Evolutionary conservation across 2,797 vertebrate genomes (phyloP), one percentile per base, ranked within the genome.

Genomic region (Hypotaenidia okinawae): DNA sequence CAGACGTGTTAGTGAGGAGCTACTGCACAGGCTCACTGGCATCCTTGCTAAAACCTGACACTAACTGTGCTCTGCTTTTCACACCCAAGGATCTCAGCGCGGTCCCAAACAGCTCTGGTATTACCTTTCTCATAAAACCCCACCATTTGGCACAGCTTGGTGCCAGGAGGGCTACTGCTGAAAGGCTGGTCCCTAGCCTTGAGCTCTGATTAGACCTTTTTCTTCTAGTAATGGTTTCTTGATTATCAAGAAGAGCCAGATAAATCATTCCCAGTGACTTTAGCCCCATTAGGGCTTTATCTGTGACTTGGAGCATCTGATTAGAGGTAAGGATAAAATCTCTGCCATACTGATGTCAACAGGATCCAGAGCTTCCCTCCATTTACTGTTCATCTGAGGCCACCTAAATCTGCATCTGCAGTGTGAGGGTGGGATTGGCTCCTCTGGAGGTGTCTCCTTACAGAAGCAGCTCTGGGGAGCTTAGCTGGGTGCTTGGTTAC

Each of bases 191-290:
- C 24, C 22, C 51, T 23, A 55, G 19, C 66, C 33, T 35, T 59
- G 49, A 86, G 80, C 30, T 86, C 74, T 76, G 70, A 84, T 76
- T n/a, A 95, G 62, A 91, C 59, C 8, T 62, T 54, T 35, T 52
- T 74, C 51, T 78, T 69, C 32, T 59, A 63, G 28, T 54, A 85
- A 81, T 55, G 39, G 57, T 33, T 87, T 91, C 61, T 62, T 76
- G 63, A 93, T 88, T 73, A 93, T 63, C 25, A 35, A 93, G 79
- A 93, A 61, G 23, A 72, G 55, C 17, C 84, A 89, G 76, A 84
- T 8, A 89, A 73, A 78, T 91, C 24, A 69, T 41, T 79, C n/a
- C 33, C 33, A 79, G 52, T 69, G 6, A 90, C 58, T 87, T 87
- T 90, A 90, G 80, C 12, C 39, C 52, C 63, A 54, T 73, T 84